These are phyloP conservation scores for Tonatia bakeri DNA, from an alignment of 2,113 vertebrate genomes.

Conservation along the genomic window DNA sequence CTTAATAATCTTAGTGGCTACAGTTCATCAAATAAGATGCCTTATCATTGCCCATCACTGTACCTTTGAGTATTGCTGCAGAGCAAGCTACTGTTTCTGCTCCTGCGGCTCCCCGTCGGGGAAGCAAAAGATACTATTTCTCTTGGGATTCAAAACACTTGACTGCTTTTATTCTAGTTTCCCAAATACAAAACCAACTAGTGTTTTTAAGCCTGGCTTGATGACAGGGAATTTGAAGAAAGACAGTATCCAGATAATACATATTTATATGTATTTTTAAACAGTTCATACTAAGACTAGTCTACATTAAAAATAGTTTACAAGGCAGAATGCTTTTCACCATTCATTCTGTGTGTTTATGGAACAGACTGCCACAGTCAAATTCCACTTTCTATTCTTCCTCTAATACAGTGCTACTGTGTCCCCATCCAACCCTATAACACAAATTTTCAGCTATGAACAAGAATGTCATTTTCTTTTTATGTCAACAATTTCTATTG, in stretches of 20 bases:
- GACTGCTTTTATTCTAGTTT: conserved; percentile 27
- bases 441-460: conserved; percentile 36
- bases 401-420: conserved; percentile 42
- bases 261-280: conserved; percentile 56
- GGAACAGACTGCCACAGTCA: conserved; percentile 21
- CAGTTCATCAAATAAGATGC: neutral
- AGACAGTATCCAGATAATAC: conserved; percentile 55
- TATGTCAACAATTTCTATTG: conserved; percentile 58
- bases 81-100: neutral
- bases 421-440: conserved; percentile 42
- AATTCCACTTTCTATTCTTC: conserved; percentile 29
- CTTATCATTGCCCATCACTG: neutral
- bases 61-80: neutral
- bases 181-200: conserved; percentile 50
- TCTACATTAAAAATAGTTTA: conserved; percentile 57
- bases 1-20: neutral
- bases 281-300: conserved; percentile 53
- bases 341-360: conserved; percentile 48
- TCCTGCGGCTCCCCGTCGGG: neutral
- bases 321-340: conserved; percentile 31
- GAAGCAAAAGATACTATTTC: conserved; percentile 54
- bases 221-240: conserved; percentile 53
- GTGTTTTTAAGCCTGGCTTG: conserved; percentile 46
- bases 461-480: conserved; percentile 46
- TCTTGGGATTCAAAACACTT: conserved; percentile 20